Evolutionary conservation across 2,888 invertebrate genomes (phyloP).

Genomic region (Agonopterix alstromeriana): DNA sequence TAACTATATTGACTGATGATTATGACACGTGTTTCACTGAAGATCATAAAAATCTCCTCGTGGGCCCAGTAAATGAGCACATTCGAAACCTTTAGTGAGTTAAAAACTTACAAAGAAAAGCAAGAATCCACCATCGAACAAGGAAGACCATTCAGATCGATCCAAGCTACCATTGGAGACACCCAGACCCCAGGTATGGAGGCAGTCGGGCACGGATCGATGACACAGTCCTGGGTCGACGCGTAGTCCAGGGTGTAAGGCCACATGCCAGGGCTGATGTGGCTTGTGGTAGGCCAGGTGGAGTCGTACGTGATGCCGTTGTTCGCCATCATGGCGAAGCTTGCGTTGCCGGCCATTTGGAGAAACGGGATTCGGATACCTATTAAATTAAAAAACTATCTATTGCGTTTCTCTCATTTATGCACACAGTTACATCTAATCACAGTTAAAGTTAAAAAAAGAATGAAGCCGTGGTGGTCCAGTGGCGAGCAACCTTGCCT

Average conservation of each 20-base stretch:
- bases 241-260: slow-evolving; percentile 82
- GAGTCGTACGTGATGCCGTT: slow-evolving; percentile 76
- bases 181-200: slow-evolving; percentile 80
- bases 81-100: no score
- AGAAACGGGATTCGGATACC: slow-evolving; percentile 76
- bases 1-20: no score
- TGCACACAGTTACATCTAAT: no score
- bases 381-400: no score
- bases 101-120: slow-evolving; percentile 48
- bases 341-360: slow-evolving; percentile 73
- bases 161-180: slow-evolving; percentile 78
- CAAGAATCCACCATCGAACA: slow-evolving; percentile 79
- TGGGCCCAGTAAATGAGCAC: no score
- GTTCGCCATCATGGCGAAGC: slow-evolving; percentile 73
- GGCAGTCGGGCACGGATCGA: slow-evolving; percentile 75
- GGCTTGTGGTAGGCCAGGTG: slow-evolving; percentile 73
- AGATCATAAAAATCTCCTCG: no score
- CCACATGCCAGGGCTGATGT: slow-evolving; percentile 70
- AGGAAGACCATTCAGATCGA: slow-evolving; percentile 50
- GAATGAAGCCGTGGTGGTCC: no score
- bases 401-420: no score
- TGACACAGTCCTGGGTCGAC: slow-evolving; percentile 73
- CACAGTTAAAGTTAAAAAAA: no score
- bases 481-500: no score
- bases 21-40: no score